Conservation (phyloP, 2,797 vertebrate genomes). For the Labeo calbasu region DNA sequence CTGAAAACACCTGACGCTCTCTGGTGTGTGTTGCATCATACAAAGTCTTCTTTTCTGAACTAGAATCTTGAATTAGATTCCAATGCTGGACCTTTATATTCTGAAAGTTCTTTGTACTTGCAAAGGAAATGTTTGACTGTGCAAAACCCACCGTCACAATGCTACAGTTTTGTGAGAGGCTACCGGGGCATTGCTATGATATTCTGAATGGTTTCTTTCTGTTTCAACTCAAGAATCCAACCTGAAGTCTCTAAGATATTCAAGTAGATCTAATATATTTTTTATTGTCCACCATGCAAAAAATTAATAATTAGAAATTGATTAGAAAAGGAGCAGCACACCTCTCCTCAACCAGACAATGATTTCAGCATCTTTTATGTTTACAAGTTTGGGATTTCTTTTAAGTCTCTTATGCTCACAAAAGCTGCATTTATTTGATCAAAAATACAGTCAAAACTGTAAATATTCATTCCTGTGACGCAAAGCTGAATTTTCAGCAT, state of each 20-base stretch:
- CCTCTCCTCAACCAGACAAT: neutral
- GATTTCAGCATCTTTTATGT: too few species aligned
- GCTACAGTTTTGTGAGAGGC: neutral
- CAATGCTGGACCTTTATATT: neutral
- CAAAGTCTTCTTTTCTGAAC: neutral
- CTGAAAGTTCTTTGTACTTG: neutral
- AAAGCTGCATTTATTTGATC: too few species aligned
- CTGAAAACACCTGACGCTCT: neutral
- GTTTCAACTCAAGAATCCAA: neutral
- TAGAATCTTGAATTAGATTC: neutral
- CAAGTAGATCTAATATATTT: neutral
- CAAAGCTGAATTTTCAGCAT: too few species aligned
- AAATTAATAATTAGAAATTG: too few species aligned
- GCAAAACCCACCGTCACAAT: neutral
- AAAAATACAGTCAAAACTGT: too few species aligned
- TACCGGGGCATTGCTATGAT: neutral
- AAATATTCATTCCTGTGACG: neutral
- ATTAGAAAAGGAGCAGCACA: neutral
- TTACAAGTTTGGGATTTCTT: too few species aligned
- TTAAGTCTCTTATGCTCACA: too few species aligned
- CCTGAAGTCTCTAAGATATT: neutral
- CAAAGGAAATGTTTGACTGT: neutral
- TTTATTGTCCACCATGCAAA: neutral
- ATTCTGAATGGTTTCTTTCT: neutral
- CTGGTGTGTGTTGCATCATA: constrained; percentile 18